Evolutionary conservation across 2,797 vertebrate species (phyloP), one percentile per base, ranked within the genome.

Genomic region (Malurus leucopterus): DNA sequence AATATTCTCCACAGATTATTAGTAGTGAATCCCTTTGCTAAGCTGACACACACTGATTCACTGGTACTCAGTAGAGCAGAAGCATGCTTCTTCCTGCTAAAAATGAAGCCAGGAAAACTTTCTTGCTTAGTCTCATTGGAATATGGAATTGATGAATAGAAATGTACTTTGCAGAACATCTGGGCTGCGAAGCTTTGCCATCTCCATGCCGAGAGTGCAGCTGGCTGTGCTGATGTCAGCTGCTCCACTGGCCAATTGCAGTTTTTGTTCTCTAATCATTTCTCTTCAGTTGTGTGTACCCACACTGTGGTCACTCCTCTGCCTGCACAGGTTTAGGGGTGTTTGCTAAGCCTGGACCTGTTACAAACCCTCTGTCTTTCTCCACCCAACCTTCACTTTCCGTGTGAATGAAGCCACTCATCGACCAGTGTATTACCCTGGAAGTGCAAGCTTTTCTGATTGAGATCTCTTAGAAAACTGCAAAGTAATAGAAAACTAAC

Each of bases 161-260:
- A 89, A 92, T 59, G 41, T 80, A 22, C 67, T 69, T 75, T 75
- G 58, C 27, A 57, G 55, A 93, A 89, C 84, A 92, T 72, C 92
- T 94, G 84, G 62, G 26, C 58, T 87, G 81, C 69, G 41, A 68
- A 84, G 55, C 63, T 54, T 53, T 72, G 85, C 83, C 59, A 36
- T 27, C 73, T 30, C 84, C 89, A 69, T 17, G 59, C 82, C 65
- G 90, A 77, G 84, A 74, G 30, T 59, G 9, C 88, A 89, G 78
- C 84, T 91, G 93, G 69, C 15, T 43, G 14, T n/a, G 54, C 63
- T 85, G 64, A 89, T 83, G 30, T 49, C 38, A 74, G 46, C 81
- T 51, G 8, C 49, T 78, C 41, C 27, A 11, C 26, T 32, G 51
- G 49, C 84, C 65, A 73, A 40, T 50, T 65, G 29, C 13, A 6